phyloP scores from a whole-genome alignment of 1,140 invertebrate genomes.

The Sycophaga agraensis region DNA sequence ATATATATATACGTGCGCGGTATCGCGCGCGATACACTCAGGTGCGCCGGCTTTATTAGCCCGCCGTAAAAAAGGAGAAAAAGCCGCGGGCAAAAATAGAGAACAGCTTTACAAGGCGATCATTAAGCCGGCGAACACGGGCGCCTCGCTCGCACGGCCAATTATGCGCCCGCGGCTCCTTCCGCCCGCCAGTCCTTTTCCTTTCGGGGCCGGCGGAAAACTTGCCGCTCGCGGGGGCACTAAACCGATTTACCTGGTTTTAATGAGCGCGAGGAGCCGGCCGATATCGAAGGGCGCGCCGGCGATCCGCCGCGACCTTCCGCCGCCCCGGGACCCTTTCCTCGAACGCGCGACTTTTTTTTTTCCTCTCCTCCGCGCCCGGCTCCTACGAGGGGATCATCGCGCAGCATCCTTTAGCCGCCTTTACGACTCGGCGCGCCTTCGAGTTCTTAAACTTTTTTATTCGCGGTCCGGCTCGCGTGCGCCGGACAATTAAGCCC shows the following conservation, averaged over 20 bases:
- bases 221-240: constrained; percentile 13
- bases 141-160: too few relatives aligned
- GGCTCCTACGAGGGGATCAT: too few relatives aligned
- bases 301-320: too few relatives aligned
- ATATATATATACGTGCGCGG: background rate
- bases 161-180: constrained; percentile 21
- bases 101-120: constrained; percentile 46
- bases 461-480: too few relatives aligned
- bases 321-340: too few relatives aligned
- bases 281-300: background rate
- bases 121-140: too few relatives aligned
- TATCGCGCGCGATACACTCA: background rate
- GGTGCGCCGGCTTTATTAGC: constrained; percentile 18
- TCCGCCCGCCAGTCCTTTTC: too few relatives aligned
- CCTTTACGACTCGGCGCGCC: too few relatives aligned
- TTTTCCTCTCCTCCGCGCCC: too few relatives aligned
- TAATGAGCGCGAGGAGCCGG: constrained; percentile 13
- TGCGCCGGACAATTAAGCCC: too few relatives aligned
- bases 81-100: constrained; percentile 41
- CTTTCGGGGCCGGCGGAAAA: constrained; percentile 22
- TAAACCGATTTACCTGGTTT: constrained; percentile 27
- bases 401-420: too few relatives aligned
- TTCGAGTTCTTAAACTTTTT: too few relatives aligned
- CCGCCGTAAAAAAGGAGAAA: constrained; percentile 32
- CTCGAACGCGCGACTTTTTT: background rate